Evolutionary conservation across 2,113 vertebrate species (phyloP), one percentile per base, ranked within the genome.

Genomic region (Marcusenius ussheri): DNA sequence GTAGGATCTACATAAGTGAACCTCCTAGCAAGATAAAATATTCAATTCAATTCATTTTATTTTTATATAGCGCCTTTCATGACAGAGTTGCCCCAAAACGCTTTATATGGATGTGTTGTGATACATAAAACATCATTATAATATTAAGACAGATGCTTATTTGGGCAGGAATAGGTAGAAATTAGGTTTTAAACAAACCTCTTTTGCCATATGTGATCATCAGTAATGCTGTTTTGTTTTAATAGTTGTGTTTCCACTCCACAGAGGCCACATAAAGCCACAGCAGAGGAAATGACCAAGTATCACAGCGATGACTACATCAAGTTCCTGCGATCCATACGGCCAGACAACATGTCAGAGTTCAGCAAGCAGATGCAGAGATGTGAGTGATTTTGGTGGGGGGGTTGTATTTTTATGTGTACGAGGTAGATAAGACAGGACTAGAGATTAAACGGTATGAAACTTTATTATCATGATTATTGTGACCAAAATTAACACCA

Each of bases 301-400:
- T 99, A 99, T 93, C 98, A 99, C 96, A 99, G 98, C 0, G 98
- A 99, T 0, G 98, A 99, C 94, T 99, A 99, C 96, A 99, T 99
- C 53, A 99, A 99, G 92, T 99, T 99, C 89, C 96, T 99, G 46
- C 94, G 98, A 10, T 99, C 98, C 80, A 99, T 99, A 90, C 97
- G 98, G 66, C 98, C 98, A 0, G 98, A 99, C 93, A 99, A 99
- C 96, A 99, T 99, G 98, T 99, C 98, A 0, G 98, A 99, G 92
- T 98, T 99, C 95, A 99, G 98, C 96, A 99, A 99, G 93, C 98
- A 99, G 94, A 99, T 99, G 98, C 98, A 99, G 46, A 97, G 98
- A 97, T 99, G 98, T 99, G 94, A 97, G 98, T 93, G 51, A n/a
- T 21, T 50, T n/a, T 3, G 56, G n/a, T 5, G 6, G 49, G 49